Evolutionary conservation across 2,797 vertebrate species (phyloP), one percentile per base, ranked within the genome.

Genomic region (Lithobates sylvaticus): DNA sequence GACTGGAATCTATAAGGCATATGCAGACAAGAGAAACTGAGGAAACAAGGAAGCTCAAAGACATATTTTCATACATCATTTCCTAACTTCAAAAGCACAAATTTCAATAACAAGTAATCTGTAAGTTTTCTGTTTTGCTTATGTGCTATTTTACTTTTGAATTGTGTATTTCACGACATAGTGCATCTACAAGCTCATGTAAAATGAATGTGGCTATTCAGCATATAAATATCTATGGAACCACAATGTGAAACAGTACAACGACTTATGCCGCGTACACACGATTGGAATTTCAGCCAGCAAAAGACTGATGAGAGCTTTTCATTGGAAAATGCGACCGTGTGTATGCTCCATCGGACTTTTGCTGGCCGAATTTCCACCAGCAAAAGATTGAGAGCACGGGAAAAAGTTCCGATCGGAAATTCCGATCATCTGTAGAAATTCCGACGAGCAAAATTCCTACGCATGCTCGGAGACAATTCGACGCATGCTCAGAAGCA

Each of bases 1-100:
- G 54, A 82, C n/a, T 44, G 26, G 26, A 73, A 36, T 81, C 69
- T 72, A 10, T 81, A 54, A 29, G 32, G 23, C 61, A 73, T 81
- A 21, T 9, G 68, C n/a, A 65, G 47, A 54, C 67, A 42, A 44
- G 47, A 73, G 27, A 42, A 73, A 65, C 68, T 7, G 58, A 65
- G n/a, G 32, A 64, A 29, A 39, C n/a, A 73, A 7, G 42, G 32
- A 74, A 13, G 69, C 54, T 29, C 13, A 65, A 74, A 65, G 26
- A 18, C 39, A 73, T 64, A 8, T 61, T 71, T 18, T 18, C 15
- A 8, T 27, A 81, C 15, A 81, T 81, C 18, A 58, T 71, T 82
- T 70, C 7, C 21, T 1, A 82, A 64, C 80, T 44, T 82, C 50
- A 73, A 39, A 58, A 54, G 10, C 6, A 58, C 6, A 15, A 5